phyloP scores from a whole-genome alignment of 2,113 vertebrate genomes.

The Poeciliopsis occidentalis region DNA sequence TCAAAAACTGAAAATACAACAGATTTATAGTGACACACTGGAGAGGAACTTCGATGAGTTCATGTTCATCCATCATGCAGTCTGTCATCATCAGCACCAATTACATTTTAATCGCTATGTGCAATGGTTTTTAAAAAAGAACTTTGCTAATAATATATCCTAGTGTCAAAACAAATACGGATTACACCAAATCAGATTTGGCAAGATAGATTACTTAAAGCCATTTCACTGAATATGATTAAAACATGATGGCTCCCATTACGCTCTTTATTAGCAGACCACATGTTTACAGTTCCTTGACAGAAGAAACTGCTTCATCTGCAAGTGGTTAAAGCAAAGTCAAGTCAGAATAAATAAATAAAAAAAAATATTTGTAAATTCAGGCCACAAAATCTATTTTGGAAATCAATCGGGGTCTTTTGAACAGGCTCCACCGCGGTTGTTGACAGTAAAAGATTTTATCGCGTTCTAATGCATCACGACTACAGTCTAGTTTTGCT shows the following conservation, averaged over 20 bases:
- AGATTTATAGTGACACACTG: background rate
- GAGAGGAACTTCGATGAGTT: background rate
- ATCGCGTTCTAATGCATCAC: background rate
- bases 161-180: background rate
- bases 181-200: background rate
- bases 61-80: background rate
- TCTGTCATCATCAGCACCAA: background rate
- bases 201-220: background rate
- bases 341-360: background rate
- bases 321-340: slow-evolving; percentile 2
- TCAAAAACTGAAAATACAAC: background rate
- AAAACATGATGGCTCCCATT: background rate
- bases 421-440: background rate
- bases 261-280: background rate
- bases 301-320: background rate
- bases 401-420: background rate
- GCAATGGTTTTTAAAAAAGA: background rate
- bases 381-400: background rate
- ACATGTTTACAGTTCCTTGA: background rate
- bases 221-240: background rate
- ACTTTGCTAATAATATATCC: background rate
- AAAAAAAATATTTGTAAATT: slow-evolving; percentile 2
- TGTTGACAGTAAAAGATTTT: background rate
- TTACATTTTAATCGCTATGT: background rate
- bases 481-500: slow-evolving; percentile 7